phyloP scores from a whole-genome alignment of 2,888 invertebrate genomes.

The Pachymerium ferrugineum region DNA sequence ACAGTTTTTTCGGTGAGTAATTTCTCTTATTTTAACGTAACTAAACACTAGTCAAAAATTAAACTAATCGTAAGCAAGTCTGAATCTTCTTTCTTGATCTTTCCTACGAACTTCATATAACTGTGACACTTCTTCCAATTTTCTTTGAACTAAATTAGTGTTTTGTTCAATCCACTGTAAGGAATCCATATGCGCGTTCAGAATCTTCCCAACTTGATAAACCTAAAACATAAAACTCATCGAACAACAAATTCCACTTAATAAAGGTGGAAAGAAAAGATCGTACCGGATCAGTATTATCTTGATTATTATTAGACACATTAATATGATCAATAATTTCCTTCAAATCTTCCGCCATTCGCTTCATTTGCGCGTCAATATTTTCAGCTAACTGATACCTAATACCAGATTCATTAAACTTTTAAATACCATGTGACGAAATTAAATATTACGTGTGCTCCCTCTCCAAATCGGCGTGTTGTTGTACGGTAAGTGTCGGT shows the following conservation, averaged over 20 bases:
- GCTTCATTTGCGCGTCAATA: conserved; percentile 82
- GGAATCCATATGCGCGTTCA: conserved; percentile 94
- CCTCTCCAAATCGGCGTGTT: conserved; percentile 71
- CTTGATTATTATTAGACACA: conserved; percentile 64
- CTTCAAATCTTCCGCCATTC: conserved; percentile 91
- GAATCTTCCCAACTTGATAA: conserved; percentile 83
- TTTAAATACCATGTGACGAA: too few relatives aligned
- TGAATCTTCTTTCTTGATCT: conserved; percentile 57
- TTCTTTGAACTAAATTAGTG: conserved; percentile 67
- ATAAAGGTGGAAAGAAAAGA: neutral
- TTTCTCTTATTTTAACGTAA: too few relatives aligned
- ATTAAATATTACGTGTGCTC: conserved; percentile 69
- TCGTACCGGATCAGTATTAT: conserved; percentile 71
- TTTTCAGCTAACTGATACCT: conserved; percentile 83
- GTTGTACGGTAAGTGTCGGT: conserved; percentile 44
- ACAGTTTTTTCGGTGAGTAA: too few relatives aligned
- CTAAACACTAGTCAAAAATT: neutral
- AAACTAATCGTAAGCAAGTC: conserved; percentile 31
- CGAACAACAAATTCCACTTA: too few relatives aligned
- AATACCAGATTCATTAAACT: too few relatives aligned
- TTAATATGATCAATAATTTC: conserved; percentile 92
- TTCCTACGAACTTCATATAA: conserved; percentile 61
- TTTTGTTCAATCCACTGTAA: conserved; percentile 90
- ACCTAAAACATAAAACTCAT: conserved; percentile 59
- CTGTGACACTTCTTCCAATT: conserved; percentile 73